Conservation (phyloP, 2,888 invertebrate species). For the Heliconius aoede region DNA sequence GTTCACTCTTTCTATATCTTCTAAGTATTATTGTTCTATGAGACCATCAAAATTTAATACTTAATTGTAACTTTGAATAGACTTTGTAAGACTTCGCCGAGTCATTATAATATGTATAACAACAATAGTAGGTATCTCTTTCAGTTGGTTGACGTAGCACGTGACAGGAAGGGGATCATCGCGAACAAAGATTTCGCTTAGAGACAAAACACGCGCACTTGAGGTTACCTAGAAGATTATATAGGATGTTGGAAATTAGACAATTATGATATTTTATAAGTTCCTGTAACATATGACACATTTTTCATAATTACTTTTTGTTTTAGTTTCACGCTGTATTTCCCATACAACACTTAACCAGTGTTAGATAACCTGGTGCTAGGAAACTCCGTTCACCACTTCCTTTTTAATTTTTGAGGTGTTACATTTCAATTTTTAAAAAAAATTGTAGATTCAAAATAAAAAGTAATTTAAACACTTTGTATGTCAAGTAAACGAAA, state of each 20-base stretch:
- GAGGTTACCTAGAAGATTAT: slow-evolving; percentile 64
- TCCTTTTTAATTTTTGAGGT: no score
- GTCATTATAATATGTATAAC: slow-evolving; percentile 27
- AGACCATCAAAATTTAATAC: neutral
- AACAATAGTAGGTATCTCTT: slow-evolving; percentile 35
- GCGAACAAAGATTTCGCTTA: slow-evolving; percentile 74
- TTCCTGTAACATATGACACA: neutral
- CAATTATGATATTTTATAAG: neutral
- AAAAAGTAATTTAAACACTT: no score
- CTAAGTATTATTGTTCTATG: neutral
- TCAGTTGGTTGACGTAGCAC: slow-evolving; percentile 65
- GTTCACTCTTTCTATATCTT: neutral
- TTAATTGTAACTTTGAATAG: slow-evolving; percentile 23
- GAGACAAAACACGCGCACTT: slow-evolving; percentile 78
- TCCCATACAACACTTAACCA: no score
- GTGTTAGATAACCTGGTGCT: no score
- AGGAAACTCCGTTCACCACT: no score
- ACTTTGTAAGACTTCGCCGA: slow-evolving; percentile 13
- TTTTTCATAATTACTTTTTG: neutral
- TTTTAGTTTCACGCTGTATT: no score
- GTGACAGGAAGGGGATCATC: slow-evolving; percentile 64
- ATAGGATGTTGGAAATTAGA: slow-evolving; percentile 56
- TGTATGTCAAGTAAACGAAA: no score
- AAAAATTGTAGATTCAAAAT: no score
- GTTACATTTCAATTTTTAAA: no score